Percentiles rank a stretch among this genome's conserved stretches.
Evolutionary conservation across 2,888 invertebrate species (phyloP).

Genomic region (Pyrrhia umbra): DNA sequence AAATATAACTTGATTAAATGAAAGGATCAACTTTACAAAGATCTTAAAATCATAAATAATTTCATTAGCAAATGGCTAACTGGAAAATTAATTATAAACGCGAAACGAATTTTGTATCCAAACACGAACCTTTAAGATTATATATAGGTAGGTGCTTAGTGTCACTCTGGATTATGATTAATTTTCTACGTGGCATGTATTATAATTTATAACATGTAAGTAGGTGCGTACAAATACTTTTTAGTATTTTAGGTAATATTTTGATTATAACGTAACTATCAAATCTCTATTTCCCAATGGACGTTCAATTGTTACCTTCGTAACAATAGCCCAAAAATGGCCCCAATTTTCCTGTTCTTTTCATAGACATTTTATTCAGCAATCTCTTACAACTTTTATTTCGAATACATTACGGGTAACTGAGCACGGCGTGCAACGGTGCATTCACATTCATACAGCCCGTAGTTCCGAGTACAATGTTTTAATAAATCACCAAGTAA

Average conservation of each 20-base stretch:
- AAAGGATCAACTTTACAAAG: constrained; percentile 20
- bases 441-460: constrained; percentile 72
- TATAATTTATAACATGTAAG: constrained; percentile 13
- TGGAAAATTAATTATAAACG: constrained; percentile 48
- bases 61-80: constrained; percentile 56
- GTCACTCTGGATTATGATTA: constrained; percentile 57
- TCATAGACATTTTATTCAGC: constrained; percentile 40
- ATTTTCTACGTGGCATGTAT: constrained; percentile 44
- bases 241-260: no score
- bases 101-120: constrained; percentile 39
- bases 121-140: constrained; percentile 44
- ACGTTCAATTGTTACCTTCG: constrained; percentile 22
- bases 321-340: constrained; percentile 25
- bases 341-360: constrained; percentile 22
- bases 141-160: constrained; percentile 31
- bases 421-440: constrained; percentile 70
- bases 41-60: constrained; percentile 32
- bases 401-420: constrained; percentile 47
- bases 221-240: no score
- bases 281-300: background rate
- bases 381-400: constrained; percentile 52
- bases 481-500: constrained; percentile 81
- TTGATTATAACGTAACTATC: background rate
- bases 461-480: constrained; percentile 76
- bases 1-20: constrained; percentile 27